Conservation (phyloP, 2,113 vertebrate species). For the Podarcis raffonei region DNA sequence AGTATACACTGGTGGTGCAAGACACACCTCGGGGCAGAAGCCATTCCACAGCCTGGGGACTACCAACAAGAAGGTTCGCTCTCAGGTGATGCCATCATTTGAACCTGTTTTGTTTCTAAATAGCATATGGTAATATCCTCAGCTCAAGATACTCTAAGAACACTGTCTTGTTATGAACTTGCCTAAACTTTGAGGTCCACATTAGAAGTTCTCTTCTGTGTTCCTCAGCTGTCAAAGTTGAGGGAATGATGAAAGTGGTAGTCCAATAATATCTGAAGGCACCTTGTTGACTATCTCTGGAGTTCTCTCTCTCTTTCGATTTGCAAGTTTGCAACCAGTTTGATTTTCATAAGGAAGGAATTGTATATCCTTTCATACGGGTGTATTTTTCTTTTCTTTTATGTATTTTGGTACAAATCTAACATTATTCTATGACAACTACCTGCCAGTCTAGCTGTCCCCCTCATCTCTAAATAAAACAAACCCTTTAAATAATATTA, state of each 20-base stretch:
- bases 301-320: too few relatives aligned
- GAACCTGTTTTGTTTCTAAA: not conserved
- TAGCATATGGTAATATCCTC: not conserved
- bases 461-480: slow-evolving; percentile 42
- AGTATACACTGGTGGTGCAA: too few relatives aligned
- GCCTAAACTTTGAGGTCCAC: not conserved
- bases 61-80: too few relatives aligned
- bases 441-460: not conserved
- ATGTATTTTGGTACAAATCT: not conserved
- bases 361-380: not conserved
- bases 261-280: too few relatives aligned
- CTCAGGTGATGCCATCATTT: too few relatives aligned
- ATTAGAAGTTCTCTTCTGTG: not conserved
- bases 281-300: too few relatives aligned
- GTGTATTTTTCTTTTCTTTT: not conserved
- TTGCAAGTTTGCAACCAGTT: not conserved
- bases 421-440: rapidly evolving
- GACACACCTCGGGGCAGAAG: too few relatives aligned
- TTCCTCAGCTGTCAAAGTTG: not conserved
- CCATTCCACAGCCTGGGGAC: too few relatives aligned
- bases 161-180: not conserved
- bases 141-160: not conserved
- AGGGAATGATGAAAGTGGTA: too few relatives aligned
- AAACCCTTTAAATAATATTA: slow-evolving; percentile 66
- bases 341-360: not conserved